Percentiles rank a stretch among this genome's conserved stretches.
These are phyloP conservation scores for Coluber constrictor DNA, from an alignment of 2,797 vertebrate genomes.

Conservation along the genomic window DNA sequence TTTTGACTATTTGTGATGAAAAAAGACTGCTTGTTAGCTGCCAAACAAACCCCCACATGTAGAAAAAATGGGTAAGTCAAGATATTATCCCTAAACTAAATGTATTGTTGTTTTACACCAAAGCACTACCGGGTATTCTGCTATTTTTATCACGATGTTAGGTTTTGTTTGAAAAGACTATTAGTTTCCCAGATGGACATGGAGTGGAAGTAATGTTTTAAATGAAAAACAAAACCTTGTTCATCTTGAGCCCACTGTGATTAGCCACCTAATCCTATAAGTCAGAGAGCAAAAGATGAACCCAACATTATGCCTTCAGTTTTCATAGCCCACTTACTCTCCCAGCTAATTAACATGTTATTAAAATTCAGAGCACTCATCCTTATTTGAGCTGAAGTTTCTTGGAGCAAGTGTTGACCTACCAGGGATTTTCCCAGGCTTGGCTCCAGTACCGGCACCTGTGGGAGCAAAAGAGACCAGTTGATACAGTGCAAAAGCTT, in stretches of 20 bases:
- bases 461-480: constrained; percentile 58
- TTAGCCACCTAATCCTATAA: neutral
- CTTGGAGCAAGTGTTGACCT: constrained; percentile 33
- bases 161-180: neutral
- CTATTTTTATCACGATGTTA: neutral
- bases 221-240: neutral
- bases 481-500: no score
- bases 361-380: neutral
- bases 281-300: neutral
- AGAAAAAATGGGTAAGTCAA: neutral
- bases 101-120: neutral
- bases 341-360: neutral
- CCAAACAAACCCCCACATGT: neutral
- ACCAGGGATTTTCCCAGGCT: constrained; percentile 89
- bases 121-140: neutral
- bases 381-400: neutral
- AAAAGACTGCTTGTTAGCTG: neutral
- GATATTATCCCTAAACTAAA: neutral
- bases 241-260: neutral
- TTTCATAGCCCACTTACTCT: neutral
- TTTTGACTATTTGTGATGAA: neutral
- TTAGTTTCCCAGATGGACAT: neutral
- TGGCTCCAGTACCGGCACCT: constrained; percentile 74
- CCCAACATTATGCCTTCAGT: neutral
- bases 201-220: neutral